These are phyloP conservation scores for Eugnorisma glareosa DNA, from an alignment of 2,888 invertebrate species.

Conservation along the genomic window DNA sequence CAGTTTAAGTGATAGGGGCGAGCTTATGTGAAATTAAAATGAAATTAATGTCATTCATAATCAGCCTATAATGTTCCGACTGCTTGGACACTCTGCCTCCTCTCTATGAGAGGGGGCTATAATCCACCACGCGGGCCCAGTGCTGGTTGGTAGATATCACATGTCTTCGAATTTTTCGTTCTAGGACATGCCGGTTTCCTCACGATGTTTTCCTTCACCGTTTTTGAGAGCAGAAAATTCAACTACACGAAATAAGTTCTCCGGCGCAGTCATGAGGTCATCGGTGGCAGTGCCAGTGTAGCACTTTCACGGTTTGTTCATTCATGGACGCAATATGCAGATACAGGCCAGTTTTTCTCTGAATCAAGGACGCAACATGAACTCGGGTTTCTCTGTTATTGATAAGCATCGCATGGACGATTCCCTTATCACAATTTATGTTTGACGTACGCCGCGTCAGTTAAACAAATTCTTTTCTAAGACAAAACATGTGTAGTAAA, in stretches of 20 bases:
- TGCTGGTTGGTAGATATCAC: no score
- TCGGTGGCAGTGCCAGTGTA: neutral
- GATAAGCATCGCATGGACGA: conserved; percentile 12
- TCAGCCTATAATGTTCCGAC: no score
- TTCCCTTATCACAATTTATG: conserved; percentile 2
- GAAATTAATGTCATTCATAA: neutral
- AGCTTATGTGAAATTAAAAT: no score
- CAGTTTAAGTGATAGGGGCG: no score
- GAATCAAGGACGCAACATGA: neutral
- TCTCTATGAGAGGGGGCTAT: no score
- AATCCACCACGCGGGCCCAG: no score
- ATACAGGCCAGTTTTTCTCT: neutral
- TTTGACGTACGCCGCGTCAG: neutral
- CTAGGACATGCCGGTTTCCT: no score
- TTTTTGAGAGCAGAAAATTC: no score
- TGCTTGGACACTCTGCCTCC: no score
- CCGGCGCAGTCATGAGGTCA: neutral
- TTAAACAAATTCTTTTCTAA: conserved; percentile 1
- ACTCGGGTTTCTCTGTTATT: conserved; percentile 3
- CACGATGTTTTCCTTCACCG: no score
- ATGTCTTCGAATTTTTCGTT: no score
- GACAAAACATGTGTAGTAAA: neutral
- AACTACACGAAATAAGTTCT: neutral
- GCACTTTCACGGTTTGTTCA: neutral
- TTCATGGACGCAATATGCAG: neutral